These are phyloP conservation scores for Campoletis sonorensis DNA, from an alignment of 1,140 invertebrate genomes.

Conservation along the genomic window DNA sequence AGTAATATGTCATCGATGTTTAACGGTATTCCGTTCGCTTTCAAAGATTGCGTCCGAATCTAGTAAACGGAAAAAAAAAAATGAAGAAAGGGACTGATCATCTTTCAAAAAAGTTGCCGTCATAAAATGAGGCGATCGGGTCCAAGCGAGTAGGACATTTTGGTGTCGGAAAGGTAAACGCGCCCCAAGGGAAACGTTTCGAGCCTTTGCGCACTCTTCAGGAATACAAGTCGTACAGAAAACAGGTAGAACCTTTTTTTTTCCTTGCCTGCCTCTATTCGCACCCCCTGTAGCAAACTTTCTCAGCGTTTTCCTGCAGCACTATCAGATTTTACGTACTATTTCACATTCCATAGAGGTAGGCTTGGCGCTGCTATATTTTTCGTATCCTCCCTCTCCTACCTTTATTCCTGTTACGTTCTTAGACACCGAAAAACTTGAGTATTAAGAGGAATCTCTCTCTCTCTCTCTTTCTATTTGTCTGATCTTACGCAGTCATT, in stretches of 20 bases:
- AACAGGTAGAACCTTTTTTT: neutral
- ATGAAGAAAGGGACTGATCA: neutral
- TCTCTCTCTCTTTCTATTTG: no score
- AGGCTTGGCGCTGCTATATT: neutral
- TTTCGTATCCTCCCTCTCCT: neutral
- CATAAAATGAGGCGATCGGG: conserved; percentile 43
- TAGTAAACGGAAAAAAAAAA: neutral
- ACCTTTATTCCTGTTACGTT: neutral
- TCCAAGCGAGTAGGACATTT: conserved; percentile 1
- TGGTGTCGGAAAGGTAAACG: conserved; percentile 17
- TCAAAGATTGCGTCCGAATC: neutral
- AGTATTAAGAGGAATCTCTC: neutral
- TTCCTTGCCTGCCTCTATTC: neutral
- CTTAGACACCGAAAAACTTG: neutral
- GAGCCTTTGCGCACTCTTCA: conserved; percentile 29
- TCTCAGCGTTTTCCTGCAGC: conserved; percentile 17
- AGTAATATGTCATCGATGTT: neutral
- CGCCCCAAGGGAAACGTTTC: conserved; percentile 40
- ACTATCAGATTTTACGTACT: conserved; percentile 25
- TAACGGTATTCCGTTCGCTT: neutral
- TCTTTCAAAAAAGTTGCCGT: conserved; percentile 48
- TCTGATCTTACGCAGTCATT: neutral
- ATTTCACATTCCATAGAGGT: neutral
- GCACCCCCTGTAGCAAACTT: neutral
- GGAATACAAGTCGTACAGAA: conserved; percentile 36